Evolutionary conservation across 92 coral and sea anemone genomes (phyloP).

Genomic region (Actinostola sp.): DNA sequence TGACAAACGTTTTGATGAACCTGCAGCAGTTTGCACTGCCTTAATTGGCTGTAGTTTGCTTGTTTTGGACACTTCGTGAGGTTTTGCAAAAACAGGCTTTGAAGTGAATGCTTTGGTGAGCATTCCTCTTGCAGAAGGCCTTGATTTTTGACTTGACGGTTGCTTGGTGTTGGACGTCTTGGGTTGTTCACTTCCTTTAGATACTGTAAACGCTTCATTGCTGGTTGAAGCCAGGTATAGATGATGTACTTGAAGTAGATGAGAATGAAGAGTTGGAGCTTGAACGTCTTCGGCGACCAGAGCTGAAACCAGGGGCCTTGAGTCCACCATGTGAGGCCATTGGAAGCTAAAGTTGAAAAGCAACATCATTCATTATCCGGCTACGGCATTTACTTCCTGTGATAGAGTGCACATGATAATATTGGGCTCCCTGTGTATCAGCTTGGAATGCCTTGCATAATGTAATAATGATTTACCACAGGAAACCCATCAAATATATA

Average conservation of each 20-base stretch:
- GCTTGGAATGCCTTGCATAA: not conserved
- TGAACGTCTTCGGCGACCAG: slow-evolving; percentile 59
- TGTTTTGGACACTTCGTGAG: slow-evolving; percentile 49
- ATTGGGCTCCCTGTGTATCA: no score
- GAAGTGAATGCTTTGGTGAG: slow-evolving; percentile 20
- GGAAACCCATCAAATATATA: no score
- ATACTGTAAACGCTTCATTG: slow-evolving; percentile 68
- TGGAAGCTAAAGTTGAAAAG: not conserved
- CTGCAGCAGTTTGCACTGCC: slow-evolving; percentile 62
- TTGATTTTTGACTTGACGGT: not conserved
- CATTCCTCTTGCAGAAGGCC: slow-evolving; percentile 1
- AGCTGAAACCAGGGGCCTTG: slow-evolving; percentile 60
- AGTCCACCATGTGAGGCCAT: slow-evolving; percentile 50
- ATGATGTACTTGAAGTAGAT: slow-evolving; percentile 72
- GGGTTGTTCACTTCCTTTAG: slow-evolving; percentile 8
- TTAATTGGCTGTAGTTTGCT: slow-evolving; percentile 86
- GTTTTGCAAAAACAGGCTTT: slow-evolving; percentile 65
- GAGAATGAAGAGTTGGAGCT: slow-evolving; percentile 77
- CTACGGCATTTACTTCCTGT: not conserved
- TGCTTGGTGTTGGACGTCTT: slow-evolving; percentile 9
- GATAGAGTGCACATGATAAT: not conserved
- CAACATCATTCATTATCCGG: not conserved
- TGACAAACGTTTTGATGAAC: slow-evolving; percentile 31
- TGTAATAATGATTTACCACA: no score
- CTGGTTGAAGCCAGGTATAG: slow-evolving; percentile 56